phyloP scores from a whole-genome alignment of 53 echinoderm and acorn worm species.

The Apostichopus leukothele region DNA sequence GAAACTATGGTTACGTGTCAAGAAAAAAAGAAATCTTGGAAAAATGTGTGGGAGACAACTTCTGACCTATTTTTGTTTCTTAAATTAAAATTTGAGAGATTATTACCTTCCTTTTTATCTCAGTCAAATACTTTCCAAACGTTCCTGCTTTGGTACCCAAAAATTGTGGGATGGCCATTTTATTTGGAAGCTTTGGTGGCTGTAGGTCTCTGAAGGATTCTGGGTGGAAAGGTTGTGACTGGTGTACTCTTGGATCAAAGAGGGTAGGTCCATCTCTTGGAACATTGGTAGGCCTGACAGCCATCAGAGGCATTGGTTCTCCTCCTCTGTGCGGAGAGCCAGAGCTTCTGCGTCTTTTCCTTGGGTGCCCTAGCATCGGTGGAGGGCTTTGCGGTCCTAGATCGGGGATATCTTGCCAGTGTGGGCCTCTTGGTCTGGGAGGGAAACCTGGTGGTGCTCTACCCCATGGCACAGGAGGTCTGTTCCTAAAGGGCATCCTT shows the following conservation, averaged over 20 bases:
- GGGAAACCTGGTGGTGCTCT: background rate
- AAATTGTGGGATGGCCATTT: background rate
- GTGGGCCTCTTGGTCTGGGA: background rate
- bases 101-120: slow-evolving; percentile 7
- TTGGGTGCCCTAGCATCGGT: background rate
- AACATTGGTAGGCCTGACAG: background rate
- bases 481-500: slow-evolving; percentile 13
- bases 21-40: no score
- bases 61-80: no score
- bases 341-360: slow-evolving; percentile 29
- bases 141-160: background rate
- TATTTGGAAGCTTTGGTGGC: background rate
- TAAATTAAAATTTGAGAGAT: no score
- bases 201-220: background rate
- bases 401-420: slow-evolving; percentile 6
- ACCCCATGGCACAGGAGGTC: slow-evolving; percentile 8
- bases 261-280: slow-evolving; percentile 6
- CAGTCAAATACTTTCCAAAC: slow-evolving; percentile 5
- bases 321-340: background rate
- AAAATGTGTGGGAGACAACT: no score
- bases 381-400: background rate
- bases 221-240: background rate
- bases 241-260: slow-evolving; percentile 1
- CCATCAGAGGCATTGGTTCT: background rate
- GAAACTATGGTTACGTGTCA: no score